Evolutionary conservation across 2,113 vertebrate genomes (phyloP).

Genomic region (Capra hircus): DNA sequence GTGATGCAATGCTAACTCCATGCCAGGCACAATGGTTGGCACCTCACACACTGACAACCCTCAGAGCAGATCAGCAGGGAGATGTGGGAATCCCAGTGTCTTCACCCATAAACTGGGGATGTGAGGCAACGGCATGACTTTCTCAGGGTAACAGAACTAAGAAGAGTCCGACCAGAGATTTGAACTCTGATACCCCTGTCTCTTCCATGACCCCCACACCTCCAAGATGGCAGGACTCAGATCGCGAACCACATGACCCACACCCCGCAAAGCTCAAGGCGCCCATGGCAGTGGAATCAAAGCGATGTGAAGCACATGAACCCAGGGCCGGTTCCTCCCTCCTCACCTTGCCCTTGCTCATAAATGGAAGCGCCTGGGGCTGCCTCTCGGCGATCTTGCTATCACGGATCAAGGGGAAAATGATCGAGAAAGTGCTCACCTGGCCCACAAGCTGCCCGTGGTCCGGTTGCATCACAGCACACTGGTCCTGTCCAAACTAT

Average conservation of each 20-base stretch:
- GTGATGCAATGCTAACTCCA: background rate
- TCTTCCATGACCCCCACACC: background rate
- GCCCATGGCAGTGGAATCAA: background rate
- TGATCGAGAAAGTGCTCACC: background rate
- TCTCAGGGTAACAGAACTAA: background rate
- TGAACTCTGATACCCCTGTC: background rate
- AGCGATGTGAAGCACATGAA: slow-evolving; percentile 36
- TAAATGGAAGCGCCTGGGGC: background rate
- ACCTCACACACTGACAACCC: too few relatives aligned
- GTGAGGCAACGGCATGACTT: background rate
- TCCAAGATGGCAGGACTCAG: background rate
- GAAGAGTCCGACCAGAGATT: background rate
- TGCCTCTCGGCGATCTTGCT: too few relatives aligned
- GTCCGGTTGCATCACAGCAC: background rate
- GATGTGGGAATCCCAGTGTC: background rate
- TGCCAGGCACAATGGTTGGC: background rate
- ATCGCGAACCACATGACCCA: background rate
- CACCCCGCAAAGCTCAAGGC: background rate
- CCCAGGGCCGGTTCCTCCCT: slow-evolving; percentile 54
- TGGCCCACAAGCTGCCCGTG: background rate
- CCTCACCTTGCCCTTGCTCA: background rate
- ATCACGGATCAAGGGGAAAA: background rate
- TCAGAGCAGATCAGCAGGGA: background rate
- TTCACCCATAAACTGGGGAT: background rate
- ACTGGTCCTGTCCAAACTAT: slow-evolving; percentile 73